Evolutionary conservation across 1,140 invertebrate genomes (phyloP).

Genomic region (Physella acuta): DNA sequence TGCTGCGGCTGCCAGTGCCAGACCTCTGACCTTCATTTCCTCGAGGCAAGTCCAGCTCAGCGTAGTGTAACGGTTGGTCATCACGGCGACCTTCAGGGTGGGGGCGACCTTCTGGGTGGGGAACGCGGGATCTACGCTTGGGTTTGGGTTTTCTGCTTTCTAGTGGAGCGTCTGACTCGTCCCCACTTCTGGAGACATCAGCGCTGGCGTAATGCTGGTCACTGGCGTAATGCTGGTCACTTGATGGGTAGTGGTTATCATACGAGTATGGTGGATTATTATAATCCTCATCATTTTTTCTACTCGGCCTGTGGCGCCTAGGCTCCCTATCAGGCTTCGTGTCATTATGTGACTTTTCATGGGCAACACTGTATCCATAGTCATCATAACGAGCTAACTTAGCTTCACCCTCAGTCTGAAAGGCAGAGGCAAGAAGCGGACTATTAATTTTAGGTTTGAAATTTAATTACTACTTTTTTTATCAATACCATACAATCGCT

Average conservation of each 20-base stretch:
- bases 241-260: neutral
- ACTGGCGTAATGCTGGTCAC: conserved; percentile 9
- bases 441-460: conserved; percentile 1
- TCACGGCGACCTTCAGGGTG: neutral
- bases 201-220: too few relatives aligned
- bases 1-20: neutral
- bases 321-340: neutral
- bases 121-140: conserved; percentile 8
- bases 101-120: too few relatives aligned
- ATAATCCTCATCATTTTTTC: neutral
- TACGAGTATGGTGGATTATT: neutral
- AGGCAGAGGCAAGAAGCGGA: conserved; percentile 21
- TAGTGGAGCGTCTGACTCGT: conserved; percentile 1
- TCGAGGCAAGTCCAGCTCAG: conserved; percentile 8
- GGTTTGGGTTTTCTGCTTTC: conserved; percentile 4
- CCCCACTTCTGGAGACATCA: conserved; percentile 15
- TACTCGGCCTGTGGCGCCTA: neutral
- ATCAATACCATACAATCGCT: neutral
- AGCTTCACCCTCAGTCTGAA: conserved; percentile 7
- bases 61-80: conserved; percentile 1
- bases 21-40: neutral
- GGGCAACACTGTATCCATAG: neutral
- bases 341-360: neutral
- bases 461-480: neutral
- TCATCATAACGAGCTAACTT: neutral